Base-by-base conservation (phyloP, 2,888 invertebrate species). In the Dasypogon diadema region DNA sequence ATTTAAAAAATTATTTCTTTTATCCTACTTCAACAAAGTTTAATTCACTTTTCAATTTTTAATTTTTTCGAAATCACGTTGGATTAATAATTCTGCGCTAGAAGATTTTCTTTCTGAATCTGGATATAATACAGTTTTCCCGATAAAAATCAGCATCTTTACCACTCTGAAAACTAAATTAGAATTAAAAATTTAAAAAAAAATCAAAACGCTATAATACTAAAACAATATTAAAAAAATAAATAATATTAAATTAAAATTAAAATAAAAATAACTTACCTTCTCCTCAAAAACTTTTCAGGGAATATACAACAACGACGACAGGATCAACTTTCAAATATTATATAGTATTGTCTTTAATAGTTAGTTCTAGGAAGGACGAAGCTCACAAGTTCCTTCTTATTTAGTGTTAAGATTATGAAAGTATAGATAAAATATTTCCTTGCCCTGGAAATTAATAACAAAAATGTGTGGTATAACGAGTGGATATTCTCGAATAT, bases 11-110 rank as follows among this genome's bases (percentile, higher is more conserved):
- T 30, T 30, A 5, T 8, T 30, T 5, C 30, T 5, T 8, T 30
- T 30, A 30, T 5, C 4, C 30, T 65, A 24, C 24, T 46, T 21
- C 22, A 46, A 22, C 14, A 22, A 24, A 22, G 14, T 65, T n/a
- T n/a, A 46, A 65, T 42, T 46, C 65, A 65, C 65, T 65, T 65
- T 65, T 65, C 65, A 65, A 8, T 42, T 42, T 42, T 42, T 42
- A 26, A 46, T 60, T 18, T 34, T 37, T 21, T 16, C 37, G 34
- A 60, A 60, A 14, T 34, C 16, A 22, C 30, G 42, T 42, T 42
- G 5, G 46, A 6, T 24, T 46, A 10, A 65, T 48, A 65, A 65
- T 65, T 65, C 65, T 65, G 65, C 65, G 46, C 65, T 65, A 65
- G 65, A 65, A 65, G 65, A 65, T 65, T 65, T 65, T 65, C 48